Base-by-base conservation (phyloP, 2,797 vertebrate species). In the Psittacula derbiana region DNA sequence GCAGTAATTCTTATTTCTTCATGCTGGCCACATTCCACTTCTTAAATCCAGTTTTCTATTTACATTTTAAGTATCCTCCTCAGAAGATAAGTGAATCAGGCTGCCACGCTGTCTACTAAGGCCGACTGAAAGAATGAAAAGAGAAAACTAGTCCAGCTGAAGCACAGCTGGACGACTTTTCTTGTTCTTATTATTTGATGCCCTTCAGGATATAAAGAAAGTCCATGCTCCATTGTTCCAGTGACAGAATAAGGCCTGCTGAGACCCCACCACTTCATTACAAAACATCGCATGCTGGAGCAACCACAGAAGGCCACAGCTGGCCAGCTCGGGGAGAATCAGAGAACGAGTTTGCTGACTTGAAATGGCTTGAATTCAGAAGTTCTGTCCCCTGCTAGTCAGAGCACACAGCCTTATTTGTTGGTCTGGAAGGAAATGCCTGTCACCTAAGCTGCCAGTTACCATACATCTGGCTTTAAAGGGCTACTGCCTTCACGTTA, bases 151-250 rank as follows among this genome's bases (percentile, higher is more conserved):
- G 49, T 85, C 70, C 91, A 96, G 67, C 67, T 80, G 71, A 91
- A 90, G 71, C 83, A 86, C 94, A 95, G 92, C 95, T 92, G 91
- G 95, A 79, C 49, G 90, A 46, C 38, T 95, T 90, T 67, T 82
- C 82, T 92, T 88, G 58, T 81, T 96, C 62, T 73, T 94, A 67
- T 80, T 96, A 79, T 80, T 44, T 80, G 52, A 64, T 92, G 90
- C 71, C 88, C 90, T 94, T 86, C 71, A 90, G 80, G 67, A 93
- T 85, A 92, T 88, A 94, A 94, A 92, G 72, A 80, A 91, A 96
- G 92, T 65, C 85, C 11, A 0, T 36, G 21, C n/a, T 92, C 71
- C 93, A 90, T 96, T 96, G 94, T 94, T 93, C 78, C 90, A 93
- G 38, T 76, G 72, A 90, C 69, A 95, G 92, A 92, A 88, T 43